These are phyloP conservation scores for Eleutherodactylus coqui DNA, from an alignment of 2,797 vertebrate genomes.

Conservation along the genomic window DNA sequence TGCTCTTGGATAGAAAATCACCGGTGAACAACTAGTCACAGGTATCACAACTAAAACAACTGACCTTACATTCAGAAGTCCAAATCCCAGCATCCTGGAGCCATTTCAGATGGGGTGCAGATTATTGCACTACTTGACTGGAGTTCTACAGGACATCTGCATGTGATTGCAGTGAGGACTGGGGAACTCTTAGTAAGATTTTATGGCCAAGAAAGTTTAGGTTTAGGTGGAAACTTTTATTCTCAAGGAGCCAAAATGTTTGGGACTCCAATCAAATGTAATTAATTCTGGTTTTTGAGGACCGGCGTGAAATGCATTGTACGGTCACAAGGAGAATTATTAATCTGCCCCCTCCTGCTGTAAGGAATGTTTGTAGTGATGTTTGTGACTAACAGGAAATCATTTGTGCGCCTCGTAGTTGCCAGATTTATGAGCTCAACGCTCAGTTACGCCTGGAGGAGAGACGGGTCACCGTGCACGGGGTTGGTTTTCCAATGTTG, in stretches of 20 bases:
- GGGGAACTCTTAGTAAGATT: neutral
- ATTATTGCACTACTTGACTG: neutral
- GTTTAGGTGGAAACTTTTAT: neutral
- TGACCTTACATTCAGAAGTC: too few species aligned
- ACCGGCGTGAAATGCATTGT: neutral
- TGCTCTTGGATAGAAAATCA: too few species aligned
- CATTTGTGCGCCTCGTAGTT: neutral
- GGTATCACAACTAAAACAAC: too few species aligned
- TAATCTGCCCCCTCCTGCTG: neutral
- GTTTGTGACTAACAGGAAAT: conserved; percentile 51
- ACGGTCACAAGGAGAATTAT: neutral
- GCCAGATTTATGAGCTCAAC: neutral
- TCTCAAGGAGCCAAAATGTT: neutral
- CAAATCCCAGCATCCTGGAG: neutral
- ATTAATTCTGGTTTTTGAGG: neutral
- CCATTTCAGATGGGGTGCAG: neutral
- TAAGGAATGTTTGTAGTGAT: conserved; percentile 21
- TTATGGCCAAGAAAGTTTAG: neutral
- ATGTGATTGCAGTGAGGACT: neutral
- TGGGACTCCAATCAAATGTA: neutral
- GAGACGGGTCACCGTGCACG: conserved; percentile 8
- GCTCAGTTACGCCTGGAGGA: conserved; percentile 21
- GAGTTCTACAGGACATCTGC: neutral
- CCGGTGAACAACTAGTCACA: too few species aligned
- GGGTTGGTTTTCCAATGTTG: neutral